These are phyloP conservation scores for Spizaetus ornatus DNA, from an alignment of 2,113 vertebrate species.

Conservation along the genomic window DNA sequence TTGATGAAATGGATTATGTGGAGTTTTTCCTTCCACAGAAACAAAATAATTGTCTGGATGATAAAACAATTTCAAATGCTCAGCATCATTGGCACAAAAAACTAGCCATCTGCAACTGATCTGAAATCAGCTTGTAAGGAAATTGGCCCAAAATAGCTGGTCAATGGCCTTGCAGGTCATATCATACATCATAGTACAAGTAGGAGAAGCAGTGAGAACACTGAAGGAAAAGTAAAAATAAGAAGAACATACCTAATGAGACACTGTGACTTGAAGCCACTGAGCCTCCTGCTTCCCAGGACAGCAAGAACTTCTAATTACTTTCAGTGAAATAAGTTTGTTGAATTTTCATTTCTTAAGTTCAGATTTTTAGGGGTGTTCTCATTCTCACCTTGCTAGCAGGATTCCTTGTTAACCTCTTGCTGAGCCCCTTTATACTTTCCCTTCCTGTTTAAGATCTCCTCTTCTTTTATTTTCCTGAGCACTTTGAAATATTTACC, in stretches of 20 bases:
- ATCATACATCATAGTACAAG: not conserved
- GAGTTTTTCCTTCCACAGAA: not conserved
- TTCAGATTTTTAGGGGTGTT: not conserved
- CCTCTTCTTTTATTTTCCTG: not conserved
- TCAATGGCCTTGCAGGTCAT: not conserved
- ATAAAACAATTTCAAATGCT: not conserved
- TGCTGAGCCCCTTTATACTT: not conserved
- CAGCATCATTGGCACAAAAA: not conserved
- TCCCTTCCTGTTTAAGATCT: not conserved
- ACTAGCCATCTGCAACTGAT: not conserved
- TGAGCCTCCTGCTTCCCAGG: not conserved
- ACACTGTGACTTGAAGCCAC: not conserved
- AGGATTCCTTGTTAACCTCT: not conserved
- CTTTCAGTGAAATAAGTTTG: not conserved
- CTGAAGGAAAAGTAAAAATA: not conserved
- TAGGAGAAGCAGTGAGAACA: not conserved
- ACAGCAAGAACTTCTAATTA: not conserved
- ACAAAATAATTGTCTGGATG: not conserved
- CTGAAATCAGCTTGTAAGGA: constrained; percentile 1
- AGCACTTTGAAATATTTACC: not conserved
- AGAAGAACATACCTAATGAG: not conserved
- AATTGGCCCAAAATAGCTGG: not conserved
- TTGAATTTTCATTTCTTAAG: not conserved
- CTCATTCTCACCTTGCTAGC: not conserved
- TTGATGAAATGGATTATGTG: not conserved